Base-by-base conservation (phyloP, 2,888 invertebrate genomes). In the Cephus runcator region DNA sequence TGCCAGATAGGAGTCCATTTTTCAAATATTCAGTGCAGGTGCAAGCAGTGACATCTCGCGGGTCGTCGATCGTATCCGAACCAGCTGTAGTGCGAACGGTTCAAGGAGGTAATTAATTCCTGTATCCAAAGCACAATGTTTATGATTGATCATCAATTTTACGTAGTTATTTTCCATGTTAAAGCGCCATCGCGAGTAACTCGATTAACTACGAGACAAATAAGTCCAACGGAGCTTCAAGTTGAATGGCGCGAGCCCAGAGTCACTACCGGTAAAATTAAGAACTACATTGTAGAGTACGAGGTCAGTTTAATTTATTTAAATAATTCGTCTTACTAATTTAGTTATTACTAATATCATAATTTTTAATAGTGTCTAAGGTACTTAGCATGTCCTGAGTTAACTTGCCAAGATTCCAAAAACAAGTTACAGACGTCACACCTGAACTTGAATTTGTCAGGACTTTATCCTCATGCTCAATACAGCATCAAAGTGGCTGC, bases 381-480 rank as follows among this genome's bases (percentile, higher is more conserved):
- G 75, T 82, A 81, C 77, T 75, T 83, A 69, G 84, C 84, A 40
- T 83, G 84, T 73, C 76, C 76, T 36, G 78, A 74, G 68, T 76
- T 76, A 36, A 75, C 79, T 33, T 83, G 83, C 74, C 76, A 80
- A 69, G 77, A 84, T 68, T 84, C 83, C 40, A 74, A 79, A 40
- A 80, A 78, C 75, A 77, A 75, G 71, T 75, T 84, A 71, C 79
- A 82, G 69, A 81, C 84, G 69, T 77, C 77, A 76, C 76, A 73
- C 36, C 69, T 78, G n/a, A 73, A 36, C 12, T 80, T 79, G 69
- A 80, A 73, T n/a, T 76, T 83, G 76, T 78, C 76, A 74, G 79
- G 81, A 76, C 83, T 84, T 75, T 75, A 81, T 76, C 79, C 84
- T 74, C 83, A 83, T 78, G 81, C 83, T 12, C 84, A 84, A 78